Conservation (phyloP, 2,113 vertebrate species). For the Erythrocercus mccallii region DNA sequence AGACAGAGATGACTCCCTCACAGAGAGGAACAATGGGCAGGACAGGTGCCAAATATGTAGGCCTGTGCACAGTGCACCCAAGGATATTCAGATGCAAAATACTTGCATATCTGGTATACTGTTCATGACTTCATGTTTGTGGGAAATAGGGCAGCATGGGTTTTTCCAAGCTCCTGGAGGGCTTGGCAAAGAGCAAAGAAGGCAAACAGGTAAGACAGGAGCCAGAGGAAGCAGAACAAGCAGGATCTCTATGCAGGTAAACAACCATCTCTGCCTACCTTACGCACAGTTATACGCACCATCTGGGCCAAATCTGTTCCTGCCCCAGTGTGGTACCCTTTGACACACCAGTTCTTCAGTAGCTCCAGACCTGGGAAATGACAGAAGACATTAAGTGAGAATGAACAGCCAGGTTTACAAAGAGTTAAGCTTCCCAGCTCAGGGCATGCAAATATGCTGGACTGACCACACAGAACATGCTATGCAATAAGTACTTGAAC, state of each 20-base stretch:
- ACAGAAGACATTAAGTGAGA: neutral
- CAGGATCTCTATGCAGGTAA: neutral
- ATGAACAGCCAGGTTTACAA: neutral
- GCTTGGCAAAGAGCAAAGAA: neutral
- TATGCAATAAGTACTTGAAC: neutral
- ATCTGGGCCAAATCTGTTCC: slow-evolving; percentile 48
- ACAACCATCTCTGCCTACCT: neutral
- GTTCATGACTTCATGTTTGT: neutral
- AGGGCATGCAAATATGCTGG: neutral
- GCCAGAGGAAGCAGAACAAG: neutral
- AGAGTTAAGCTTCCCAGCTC: neutral
- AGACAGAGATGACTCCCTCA: neutral
- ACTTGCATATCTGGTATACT: neutral
- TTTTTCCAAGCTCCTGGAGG: neutral
- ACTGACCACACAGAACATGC: neutral
- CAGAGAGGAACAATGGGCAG: neutral
- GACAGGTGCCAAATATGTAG: neutral
- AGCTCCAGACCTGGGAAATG: slow-evolving; percentile 72
- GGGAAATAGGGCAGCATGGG: neutral
- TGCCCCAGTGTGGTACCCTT: slow-evolving; percentile 71
- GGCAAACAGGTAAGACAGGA: neutral
- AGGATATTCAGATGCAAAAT: neutral
- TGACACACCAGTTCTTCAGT: slow-evolving; percentile 75
- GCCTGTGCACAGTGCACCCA: neutral
- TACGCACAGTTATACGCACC: slow-evolving; percentile 57